Conservation (phyloP, 2,888 invertebrate species). For the Ormyrus rosae region DNA sequence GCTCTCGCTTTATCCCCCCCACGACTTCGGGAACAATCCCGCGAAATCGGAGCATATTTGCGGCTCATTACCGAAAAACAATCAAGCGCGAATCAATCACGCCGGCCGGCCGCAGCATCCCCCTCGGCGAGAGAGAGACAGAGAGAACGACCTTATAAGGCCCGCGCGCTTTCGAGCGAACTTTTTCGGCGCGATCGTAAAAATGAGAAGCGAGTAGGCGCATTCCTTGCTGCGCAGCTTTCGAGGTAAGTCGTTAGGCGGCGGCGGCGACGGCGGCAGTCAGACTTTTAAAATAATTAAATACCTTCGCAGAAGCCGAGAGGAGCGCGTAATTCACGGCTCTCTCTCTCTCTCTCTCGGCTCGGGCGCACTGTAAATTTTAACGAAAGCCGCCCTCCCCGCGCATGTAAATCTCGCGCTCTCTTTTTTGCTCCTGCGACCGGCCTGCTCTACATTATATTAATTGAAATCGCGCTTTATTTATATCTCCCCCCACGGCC, state of each 20-base stretch:
- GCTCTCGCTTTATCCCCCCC: no score
- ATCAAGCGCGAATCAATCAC: neutral
- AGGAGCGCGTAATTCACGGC: conserved; percentile 15
- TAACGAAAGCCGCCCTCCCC: neutral
- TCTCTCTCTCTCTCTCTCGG: no score
- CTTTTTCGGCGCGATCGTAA: conserved; percentile 36
- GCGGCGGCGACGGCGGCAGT: no score
- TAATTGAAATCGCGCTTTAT: conserved; percentile 10
- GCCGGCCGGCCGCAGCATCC: neutral
- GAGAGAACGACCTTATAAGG: conserved; percentile 18
- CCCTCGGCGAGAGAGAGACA: neutral
- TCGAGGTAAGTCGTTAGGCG: conserved; percentile 44
- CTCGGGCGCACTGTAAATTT: conserved; percentile 29
- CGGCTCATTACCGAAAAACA: no score
- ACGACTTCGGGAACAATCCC: no score
- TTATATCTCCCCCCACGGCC: no score
- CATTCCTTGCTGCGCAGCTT: conserved; percentile 16
- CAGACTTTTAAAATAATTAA: conserved; percentile 48
- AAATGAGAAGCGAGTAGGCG: conserved; percentile 32
- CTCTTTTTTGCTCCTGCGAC: neutral
- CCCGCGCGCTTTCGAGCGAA: neutral
- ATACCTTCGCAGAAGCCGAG: conserved; percentile 27
- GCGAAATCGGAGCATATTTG: no score
- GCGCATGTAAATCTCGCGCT: neutral
- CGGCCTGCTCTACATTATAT: conserved; percentile 11